A percentile compares a stretch with the other conserved stretches of the same genome.
Evolutionary conservation across 2,113 vertebrate genomes (phyloP).

Genomic region (Dasyornis broadbenti): DNA sequence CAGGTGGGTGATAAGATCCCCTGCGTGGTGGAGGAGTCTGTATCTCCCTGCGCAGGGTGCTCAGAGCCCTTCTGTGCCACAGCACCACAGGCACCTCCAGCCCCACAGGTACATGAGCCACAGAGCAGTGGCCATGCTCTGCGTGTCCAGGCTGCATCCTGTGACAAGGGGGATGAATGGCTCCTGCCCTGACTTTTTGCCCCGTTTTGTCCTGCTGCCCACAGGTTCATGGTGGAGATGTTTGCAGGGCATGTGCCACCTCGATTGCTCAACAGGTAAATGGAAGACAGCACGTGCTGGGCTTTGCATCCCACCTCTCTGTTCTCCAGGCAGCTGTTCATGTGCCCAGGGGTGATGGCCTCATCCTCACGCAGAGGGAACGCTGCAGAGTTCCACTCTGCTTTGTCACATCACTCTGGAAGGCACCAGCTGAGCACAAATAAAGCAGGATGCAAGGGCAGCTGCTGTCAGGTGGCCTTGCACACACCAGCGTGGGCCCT

Average conservation of each 20-base stretch:
- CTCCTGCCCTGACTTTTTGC: background rate
- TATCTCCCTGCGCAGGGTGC: background rate
- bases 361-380: background rate
- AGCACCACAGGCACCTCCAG: background rate
- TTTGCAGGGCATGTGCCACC: background rate
- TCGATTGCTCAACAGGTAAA: rapidly evolving
- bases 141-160: background rate
- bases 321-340: background rate
- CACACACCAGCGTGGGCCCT: rapidly evolving
- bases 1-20: background rate
- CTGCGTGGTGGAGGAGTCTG: background rate
- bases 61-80: background rate
- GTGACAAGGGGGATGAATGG: background rate
- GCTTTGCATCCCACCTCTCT: background rate
- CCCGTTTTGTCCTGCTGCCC: background rate
- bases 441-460: background rate
- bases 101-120: background rate
- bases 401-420: background rate
- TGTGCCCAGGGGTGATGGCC: background rate
- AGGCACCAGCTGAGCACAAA: background rate
- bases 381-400: background rate
- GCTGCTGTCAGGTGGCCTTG: background rate
- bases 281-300: background rate
- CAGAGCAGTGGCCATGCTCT: background rate
- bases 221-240: background rate